Conservation (phyloP, 2,113 vertebrate species). For the Microtus richardsoni region DNA sequence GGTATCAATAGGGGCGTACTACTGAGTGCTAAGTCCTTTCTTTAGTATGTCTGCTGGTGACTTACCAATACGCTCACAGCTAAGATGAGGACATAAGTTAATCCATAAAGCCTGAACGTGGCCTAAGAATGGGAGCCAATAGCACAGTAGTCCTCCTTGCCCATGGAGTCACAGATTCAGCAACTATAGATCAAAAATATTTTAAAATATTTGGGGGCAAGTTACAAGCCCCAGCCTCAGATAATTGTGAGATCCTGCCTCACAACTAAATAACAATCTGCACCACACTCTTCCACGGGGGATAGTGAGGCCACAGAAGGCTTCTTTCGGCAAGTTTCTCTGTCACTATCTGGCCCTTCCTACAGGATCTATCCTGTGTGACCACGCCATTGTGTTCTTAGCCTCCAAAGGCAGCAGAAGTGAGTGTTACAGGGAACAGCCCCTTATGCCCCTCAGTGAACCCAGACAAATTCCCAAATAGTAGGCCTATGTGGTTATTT, state of each 20-base stretch:
- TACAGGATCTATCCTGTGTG: neutral
- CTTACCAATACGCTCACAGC: neutral
- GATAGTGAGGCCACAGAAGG: neutral
- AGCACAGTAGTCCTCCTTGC: neutral
- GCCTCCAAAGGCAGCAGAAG: slow-evolving; percentile 4
- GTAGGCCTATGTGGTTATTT: neutral
- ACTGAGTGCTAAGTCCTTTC: neutral
- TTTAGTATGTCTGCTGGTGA: neutral
- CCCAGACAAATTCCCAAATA: slow-evolving; percentile 24
- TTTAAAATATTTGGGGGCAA: neutral
- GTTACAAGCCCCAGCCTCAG: neutral
- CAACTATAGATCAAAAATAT: neutral
- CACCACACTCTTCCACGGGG: slow-evolving; percentile 27
- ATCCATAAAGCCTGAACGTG: slow-evolving; percentile 8
- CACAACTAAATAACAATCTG: neutral
- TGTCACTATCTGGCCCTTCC: neutral
- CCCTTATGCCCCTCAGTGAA: neutral
- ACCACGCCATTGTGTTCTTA: neutral
- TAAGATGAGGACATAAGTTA: slow-evolving; percentile 48
- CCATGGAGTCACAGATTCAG: neutral
- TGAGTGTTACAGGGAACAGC: neutral
- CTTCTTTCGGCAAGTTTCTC: neutral
- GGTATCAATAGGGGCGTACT: neutral
- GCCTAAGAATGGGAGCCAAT: slow-evolving; percentile 1
- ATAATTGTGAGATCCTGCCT: neutral